These are phyloP conservation scores for Helleia helle DNA, from an alignment of 2,888 invertebrate species.

Conservation along the genomic window DNA sequence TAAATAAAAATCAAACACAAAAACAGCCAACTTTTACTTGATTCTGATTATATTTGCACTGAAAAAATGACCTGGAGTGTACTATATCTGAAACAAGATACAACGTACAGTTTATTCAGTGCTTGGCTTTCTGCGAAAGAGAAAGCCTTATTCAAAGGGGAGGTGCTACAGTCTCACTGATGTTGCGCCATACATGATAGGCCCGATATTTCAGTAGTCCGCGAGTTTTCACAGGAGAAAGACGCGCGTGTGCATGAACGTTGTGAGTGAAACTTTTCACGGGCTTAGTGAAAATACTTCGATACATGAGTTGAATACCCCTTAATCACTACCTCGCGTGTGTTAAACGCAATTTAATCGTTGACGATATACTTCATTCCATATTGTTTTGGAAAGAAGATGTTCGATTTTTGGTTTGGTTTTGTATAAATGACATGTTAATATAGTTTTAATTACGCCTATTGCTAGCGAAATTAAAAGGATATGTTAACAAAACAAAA, in stretches of 20 bases:
- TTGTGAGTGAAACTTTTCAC: slow-evolving; percentile 58
- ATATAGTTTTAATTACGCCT: slow-evolving; percentile 15
- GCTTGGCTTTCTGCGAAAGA: slow-evolving; percentile 28
- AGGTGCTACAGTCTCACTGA: slow-evolving; percentile 35
- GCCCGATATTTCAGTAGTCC: slow-evolving; percentile 42
- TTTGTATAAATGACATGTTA: slow-evolving; percentile 17
- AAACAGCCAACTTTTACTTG: too few relatives aligned
- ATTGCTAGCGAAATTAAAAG: background rate
- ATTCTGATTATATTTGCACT: background rate
- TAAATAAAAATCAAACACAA: too few relatives aligned
- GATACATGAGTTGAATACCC: slow-evolving; percentile 39
- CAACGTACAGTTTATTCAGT: background rate
- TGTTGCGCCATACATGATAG: background rate
- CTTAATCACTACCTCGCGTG: slow-evolving; percentile 65
- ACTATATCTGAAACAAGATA: background rate
- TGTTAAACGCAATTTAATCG: slow-evolving; percentile 24
- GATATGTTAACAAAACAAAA: background rate
- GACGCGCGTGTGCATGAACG: slow-evolving; percentile 31
- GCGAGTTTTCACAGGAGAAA: slow-evolving; percentile 29
- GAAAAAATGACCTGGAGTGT: background rate
- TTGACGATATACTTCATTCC: slow-evolving; percentile 6
- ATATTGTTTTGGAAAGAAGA: slow-evolving; percentile 1
- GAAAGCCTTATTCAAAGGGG: slow-evolving; percentile 48
- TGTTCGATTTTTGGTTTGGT: slow-evolving; percentile 14
- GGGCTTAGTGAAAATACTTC: slow-evolving; percentile 51